Base-by-base conservation (phyloP, 2,888 invertebrate species). In the Dryobota labecula region DNA sequence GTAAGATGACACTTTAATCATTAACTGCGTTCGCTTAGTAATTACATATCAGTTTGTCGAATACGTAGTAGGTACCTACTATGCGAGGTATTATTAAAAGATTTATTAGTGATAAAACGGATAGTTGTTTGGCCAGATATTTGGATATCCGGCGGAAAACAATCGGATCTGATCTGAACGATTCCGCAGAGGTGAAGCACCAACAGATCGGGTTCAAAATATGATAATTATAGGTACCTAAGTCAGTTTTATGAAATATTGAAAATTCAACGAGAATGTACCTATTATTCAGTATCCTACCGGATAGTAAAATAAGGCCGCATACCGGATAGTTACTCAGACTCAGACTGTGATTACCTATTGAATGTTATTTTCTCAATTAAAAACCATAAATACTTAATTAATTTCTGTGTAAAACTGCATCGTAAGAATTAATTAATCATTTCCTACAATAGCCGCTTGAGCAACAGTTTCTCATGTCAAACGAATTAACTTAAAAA, bases 381-480 rank as follows among this genome's bases (percentile, higher is more conserved):
- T 57, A 57, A 47, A 70, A 76, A 43, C 24, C 4, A 36, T 30
- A 73, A 67, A 24, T 47, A 38, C 47, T 56, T 49, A 11, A 43
- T 43, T 76, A 30, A 49, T 49, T 36, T 38, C 70, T 45, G 24
- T 20, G 24, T 69, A 53, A 36, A 36, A 36, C 0, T 41, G 30
- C 61, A 60, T 20, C 6, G 53, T 30, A 63, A 58, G 9, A 36
- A 60, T 20, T 45, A 62, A 54, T 73, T 43, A 58, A 38, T 43
- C 1, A 57, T 43, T 63, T 58, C 49, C 30, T 68, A 62, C 69
- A 76, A 76, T 76, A 43, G 60, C 11, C 18, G n/a, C 41, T 60
- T 63, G 18, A 56, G 61, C 76, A 76, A 61, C 13, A 57, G 45
- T 56, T 76, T 78, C 78, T 65, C 78, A 78, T 81, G 60, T 74